phyloP scores from a whole-genome alignment of 2,113 vertebrate genomes.

The Anguilla japonica region DNA sequence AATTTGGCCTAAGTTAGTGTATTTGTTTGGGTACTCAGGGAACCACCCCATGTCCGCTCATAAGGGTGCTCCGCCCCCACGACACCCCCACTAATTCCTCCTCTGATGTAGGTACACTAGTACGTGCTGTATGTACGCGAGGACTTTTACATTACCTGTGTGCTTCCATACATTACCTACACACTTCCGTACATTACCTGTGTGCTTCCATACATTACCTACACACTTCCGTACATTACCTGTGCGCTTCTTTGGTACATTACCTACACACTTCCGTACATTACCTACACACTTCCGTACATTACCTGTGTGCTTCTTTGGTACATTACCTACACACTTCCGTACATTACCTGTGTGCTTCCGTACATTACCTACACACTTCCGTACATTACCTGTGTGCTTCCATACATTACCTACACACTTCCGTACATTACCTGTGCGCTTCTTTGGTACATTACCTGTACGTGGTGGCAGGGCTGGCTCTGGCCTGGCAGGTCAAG shows the following conservation, averaged over 20 bases:
- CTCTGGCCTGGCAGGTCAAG: constrained; percentile 82
- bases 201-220: constrained; percentile 39
- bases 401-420: too few relatives aligned
- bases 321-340: neutral
- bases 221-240: constrained; percentile 47
- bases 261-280: constrained; percentile 70
- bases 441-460: constrained; percentile 63
- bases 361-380: too few relatives aligned
- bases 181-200: constrained; percentile 55
- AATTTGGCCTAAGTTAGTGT: too few relatives aligned
- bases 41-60: too few relatives aligned
- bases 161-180: constrained; percentile 62
- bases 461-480: constrained; percentile 87
- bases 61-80: too few relatives aligned
- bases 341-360: constrained; percentile 67
- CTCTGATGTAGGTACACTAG: too few relatives aligned
- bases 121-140: neutral
- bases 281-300: neutral
- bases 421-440: constrained; percentile 54
- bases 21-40: too few relatives aligned
- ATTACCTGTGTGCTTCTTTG: too few relatives aligned
- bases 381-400: too few relatives aligned
- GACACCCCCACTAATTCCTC: too few relatives aligned
- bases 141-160: neutral
- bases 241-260: constrained; percentile 29